Evolutionary conservation across 2,797 vertebrate genomes (phyloP).

Genomic region (Cynopterus sphinx): DNA sequence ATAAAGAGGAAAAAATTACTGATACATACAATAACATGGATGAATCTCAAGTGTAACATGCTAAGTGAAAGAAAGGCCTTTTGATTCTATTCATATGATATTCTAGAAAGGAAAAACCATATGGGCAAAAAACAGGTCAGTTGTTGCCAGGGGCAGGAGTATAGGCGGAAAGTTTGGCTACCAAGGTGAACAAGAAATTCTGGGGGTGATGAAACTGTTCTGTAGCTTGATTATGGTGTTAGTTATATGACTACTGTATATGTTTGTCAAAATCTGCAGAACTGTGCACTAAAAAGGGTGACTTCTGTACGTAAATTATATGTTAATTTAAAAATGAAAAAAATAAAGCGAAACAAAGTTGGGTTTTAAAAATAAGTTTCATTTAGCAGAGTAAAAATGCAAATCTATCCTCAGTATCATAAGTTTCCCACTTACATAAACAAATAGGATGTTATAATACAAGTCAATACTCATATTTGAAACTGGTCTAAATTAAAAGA

Average conservation of each 20-base stretch:
- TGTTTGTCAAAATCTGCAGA: background rate
- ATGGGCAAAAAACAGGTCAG: background rate
- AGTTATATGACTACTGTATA: background rate
- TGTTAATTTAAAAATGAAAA: background rate
- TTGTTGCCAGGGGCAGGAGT: background rate
- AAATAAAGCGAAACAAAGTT: background rate
- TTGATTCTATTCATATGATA: background rate
- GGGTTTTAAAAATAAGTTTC: background rate
- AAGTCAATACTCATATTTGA: constrained; percentile 1
- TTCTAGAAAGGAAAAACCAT: background rate
- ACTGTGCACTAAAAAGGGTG: background rate
- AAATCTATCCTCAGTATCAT: background rate
- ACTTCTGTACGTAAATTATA: background rate
- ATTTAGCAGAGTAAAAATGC: background rate
- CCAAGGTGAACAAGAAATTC: background rate
- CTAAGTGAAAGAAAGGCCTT: background rate
- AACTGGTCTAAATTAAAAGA: constrained; percentile 16
- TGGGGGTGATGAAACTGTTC: background rate
- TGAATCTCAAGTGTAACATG: background rate
- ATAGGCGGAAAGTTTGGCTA: background rate
- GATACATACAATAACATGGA: background rate
- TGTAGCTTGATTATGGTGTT: background rate
- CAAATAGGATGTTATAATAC: background rate
- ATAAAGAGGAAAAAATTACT: constrained; percentile 17
- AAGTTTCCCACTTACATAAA: background rate